A percentile compares a stretch with the other conserved stretches of the same genome.
Conservation (phyloP, 2,113 vertebrate genomes). For the Gallinago media region DNA sequence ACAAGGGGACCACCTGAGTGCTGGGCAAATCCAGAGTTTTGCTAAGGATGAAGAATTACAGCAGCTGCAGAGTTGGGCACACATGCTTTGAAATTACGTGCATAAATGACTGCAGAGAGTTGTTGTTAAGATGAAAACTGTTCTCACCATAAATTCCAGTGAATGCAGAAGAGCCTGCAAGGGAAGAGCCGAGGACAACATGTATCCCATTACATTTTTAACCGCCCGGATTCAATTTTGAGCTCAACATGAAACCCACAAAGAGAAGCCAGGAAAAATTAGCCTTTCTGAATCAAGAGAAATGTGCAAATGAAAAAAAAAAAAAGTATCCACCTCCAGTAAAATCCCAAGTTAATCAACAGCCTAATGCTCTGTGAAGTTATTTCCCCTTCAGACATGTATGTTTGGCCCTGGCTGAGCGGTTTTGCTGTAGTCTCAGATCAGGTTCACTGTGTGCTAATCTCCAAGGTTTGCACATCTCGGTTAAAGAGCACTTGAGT, state of each 20-base stretch:
- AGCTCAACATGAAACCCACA: background rate
- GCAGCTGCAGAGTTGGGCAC: background rate
- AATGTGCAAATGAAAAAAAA: background rate
- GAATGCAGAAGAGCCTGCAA: background rate
- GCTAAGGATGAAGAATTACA: background rate
- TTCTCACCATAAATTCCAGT: background rate
- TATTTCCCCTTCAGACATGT: background rate
- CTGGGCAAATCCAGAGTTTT: background rate
- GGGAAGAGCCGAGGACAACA: slow-evolving; percentile 17
- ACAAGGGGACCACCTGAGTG: background rate
- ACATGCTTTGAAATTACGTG: background rate
- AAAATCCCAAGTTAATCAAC: slow-evolving; percentile 40
- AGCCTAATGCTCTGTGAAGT: background rate
- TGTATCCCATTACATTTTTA: background rate
- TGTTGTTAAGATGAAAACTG: background rate
- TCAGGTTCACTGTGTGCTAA: background rate
- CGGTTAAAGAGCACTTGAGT: background rate
- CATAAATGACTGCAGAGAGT: background rate
- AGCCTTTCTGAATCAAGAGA: background rate
- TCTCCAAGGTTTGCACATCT: background rate
- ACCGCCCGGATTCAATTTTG: background rate
- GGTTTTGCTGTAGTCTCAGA: background rate
- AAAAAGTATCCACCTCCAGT: background rate
- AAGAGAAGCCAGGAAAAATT: background rate
- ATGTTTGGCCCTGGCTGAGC: background rate